These are phyloP conservation scores for Polypterus senegalus DNA, from an alignment of 2,113 vertebrate species.

Conservation along the genomic window DNA sequence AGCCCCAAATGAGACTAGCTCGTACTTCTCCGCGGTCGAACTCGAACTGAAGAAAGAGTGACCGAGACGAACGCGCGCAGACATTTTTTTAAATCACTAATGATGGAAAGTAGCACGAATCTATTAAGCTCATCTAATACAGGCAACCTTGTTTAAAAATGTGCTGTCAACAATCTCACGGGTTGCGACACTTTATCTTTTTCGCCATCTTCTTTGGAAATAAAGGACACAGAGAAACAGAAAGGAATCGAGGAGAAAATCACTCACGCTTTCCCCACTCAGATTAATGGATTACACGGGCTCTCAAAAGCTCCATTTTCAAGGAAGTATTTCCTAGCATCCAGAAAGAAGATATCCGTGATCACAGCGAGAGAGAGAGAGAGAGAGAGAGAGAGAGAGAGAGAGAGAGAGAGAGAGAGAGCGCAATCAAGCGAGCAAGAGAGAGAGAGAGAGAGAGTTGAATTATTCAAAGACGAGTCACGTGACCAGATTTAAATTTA, in stretches of 20 bases:
- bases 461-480: conserved; percentile 29
- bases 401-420: background rate
- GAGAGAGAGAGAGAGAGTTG: conserved; percentile 11
- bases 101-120: too few relatives aligned
- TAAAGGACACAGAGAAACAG: background rate
- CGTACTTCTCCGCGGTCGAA: too few relatives aligned
- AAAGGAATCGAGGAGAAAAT: conserved; percentile 1
- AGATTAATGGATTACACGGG: conserved; percentile 1
- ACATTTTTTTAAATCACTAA: too few relatives aligned
- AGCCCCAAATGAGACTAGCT: background rate
- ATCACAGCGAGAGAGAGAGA: too few relatives aligned
- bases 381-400: too few relatives aligned
- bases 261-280: conserved; percentile 9
- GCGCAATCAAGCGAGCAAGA: too few relatives aligned
- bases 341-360: background rate
- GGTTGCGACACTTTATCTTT: too few relatives aligned
- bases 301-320: conserved; percentile 9
- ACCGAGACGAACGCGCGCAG: too few relatives aligned
- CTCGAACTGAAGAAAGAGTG: too few relatives aligned
- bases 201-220: conserved; percentile 12
- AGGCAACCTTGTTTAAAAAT: too few relatives aligned
- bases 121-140: too few relatives aligned
- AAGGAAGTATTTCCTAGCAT: conserved; percentile 2
- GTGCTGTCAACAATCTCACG: too few relatives aligned
- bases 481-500: conserved; percentile 30